A percentile compares a stretch with the other conserved stretches of the same genome.
Conservation (phyloP, 2,888 invertebrate species). For the Neoitamus cyanurus region DNA sequence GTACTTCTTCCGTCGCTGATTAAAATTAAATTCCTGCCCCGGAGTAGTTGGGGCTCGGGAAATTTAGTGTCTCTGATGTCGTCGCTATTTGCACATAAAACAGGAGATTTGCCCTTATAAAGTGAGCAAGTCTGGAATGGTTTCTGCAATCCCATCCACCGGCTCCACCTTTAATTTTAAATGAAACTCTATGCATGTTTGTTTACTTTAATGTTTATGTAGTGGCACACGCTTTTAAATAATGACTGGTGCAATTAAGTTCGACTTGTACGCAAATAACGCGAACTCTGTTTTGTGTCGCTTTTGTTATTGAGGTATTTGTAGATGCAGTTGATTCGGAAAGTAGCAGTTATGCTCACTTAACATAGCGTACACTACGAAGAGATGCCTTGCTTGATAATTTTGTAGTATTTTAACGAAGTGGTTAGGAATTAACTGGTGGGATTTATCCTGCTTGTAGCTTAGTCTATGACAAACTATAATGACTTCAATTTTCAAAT, state of each 20-base stretch:
- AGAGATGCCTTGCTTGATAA: no score
- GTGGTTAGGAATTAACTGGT: no score
- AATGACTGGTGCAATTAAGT: background rate
- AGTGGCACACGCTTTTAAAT: background rate
- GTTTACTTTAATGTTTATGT: background rate
- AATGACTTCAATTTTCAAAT: no score
- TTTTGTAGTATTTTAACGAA: no score
- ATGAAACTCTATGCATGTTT: background rate
- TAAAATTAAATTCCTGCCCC: conserved; percentile 4
- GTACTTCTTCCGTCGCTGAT: conserved; percentile 1
- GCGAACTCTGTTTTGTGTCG: background rate
- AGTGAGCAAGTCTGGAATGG: background rate
- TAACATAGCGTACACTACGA: no score
- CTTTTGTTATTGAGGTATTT: background rate
- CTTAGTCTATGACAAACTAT: no score
- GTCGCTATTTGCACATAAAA: background rate
- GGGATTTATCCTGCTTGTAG: no score
- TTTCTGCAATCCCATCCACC: background rate
- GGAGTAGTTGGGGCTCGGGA: background rate
- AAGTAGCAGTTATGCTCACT: no score
- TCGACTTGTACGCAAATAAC: background rate
- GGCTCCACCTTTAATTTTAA: conserved; percentile 2
- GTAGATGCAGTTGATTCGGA: no score
- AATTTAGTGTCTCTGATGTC: background rate
- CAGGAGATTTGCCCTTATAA: background rate